Evolutionary conservation across 2,113 vertebrate species (phyloP), one percentile per base, ranked within the genome.

Genomic region (Gymnobelideus leadbeateri): DNA sequence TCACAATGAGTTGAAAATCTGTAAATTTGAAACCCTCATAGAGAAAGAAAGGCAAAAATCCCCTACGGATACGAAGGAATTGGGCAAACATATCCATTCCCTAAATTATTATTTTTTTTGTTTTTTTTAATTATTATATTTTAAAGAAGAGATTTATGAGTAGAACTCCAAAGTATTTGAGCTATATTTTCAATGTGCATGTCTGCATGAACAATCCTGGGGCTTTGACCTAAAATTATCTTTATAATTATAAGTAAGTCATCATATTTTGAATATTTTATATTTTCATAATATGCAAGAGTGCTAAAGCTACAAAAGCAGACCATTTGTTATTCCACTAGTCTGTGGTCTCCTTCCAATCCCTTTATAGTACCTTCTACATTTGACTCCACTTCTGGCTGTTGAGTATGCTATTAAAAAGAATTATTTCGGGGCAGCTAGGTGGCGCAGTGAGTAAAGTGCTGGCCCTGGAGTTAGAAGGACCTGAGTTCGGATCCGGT

Each of bases 81-180:
- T 5, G 77, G 25, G 55, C 93, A 92, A 90, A 90, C 28, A 3
- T 84, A 89, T 54, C 14, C 31, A 91, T 28, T 51, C 25, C 89
- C 37, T 47, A 57, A 94, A 94, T 92, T 37, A 91, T 28, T 90
- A 46, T 84, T 92, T 53, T 95, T 77, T n/a, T n/a, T n/a, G n/a
- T n/a, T n/a, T n/a, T n/a, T n/a, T n/a, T n/a, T n/a, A n/a, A n/a
- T n/a, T n/a, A 91, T 28, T 90, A 46, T 84, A 93, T 53, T 95
- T 77, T n/a, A 26, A 95, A 92, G 89, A 61, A 93, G 6, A 91
- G 28, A 61, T 57, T 51, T 89, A 68, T 37, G 14, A 57, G 77
- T 6, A 50, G n/a, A 93, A 90, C 46, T 89, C 24, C 92, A 52
- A 57, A 55, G 49, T 53, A 31, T 0, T 16, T 77, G 57, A 96